A percentile compares a stretch with the other conserved stretches of the same genome.
Conservation (phyloP, 2,888 invertebrate species). For the Epiblema foenella region DNA sequence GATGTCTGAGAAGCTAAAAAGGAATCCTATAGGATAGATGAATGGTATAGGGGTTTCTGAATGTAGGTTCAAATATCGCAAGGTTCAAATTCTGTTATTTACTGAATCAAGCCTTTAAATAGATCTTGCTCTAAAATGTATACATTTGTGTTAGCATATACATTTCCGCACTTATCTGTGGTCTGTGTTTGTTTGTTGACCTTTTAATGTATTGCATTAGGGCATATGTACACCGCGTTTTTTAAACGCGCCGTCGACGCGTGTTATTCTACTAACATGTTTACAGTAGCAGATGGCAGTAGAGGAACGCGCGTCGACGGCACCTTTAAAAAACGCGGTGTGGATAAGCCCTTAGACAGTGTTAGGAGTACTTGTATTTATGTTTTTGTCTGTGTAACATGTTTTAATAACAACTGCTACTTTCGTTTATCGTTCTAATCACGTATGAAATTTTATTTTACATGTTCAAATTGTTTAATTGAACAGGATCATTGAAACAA, state of each 20-base stretch:
- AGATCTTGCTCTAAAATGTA: conserved; percentile 8
- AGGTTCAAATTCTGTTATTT: not conserved
- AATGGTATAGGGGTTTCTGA: not conserved
- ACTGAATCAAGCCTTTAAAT: not conserved
- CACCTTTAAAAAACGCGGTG: no score
- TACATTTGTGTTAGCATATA: conserved; percentile 8
- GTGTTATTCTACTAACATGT: no score
- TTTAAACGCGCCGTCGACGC: no score
- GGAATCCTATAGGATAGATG: not conserved
- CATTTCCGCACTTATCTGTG: not conserved
- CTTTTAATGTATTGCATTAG: conserved; percentile 5
- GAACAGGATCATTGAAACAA: not conserved
- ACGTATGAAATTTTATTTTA: not conserved
- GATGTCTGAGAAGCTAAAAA: not conserved
- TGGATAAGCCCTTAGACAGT: not conserved
- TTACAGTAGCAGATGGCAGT: no score
- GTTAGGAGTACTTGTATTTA: not conserved
- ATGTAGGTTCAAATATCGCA: not conserved
- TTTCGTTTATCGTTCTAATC: not conserved
- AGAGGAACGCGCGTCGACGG: no score
- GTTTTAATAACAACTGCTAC: not conserved
- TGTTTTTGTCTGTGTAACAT: not conserved
- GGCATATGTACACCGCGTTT: no score
- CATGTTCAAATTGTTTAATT: not conserved
- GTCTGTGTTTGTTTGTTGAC: not conserved